Evolutionary conservation across 30 jellyfish, hydroid and myxozoan genomes (phyloP).

Genomic region (Cassiopea xamachana): DNA sequence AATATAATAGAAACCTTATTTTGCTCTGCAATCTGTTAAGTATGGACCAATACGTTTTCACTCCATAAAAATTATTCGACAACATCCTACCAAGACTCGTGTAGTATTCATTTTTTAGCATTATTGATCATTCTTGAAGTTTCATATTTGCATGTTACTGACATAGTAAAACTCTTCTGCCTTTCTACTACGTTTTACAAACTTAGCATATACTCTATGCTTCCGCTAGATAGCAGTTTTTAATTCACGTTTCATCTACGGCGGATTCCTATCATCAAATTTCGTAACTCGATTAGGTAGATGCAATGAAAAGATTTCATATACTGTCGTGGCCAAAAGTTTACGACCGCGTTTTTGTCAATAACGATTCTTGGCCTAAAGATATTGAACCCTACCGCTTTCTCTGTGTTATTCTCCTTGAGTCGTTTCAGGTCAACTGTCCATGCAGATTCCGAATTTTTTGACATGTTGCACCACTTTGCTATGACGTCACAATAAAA

Average conservation of each 20-base stretch:
- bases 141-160: slow-evolving; percentile 12
- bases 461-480: too few species aligned
- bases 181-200: slow-evolving; percentile 60
- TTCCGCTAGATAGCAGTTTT: slow-evolving; percentile 69
- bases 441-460: too few species aligned
- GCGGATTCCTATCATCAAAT: slow-evolving; percentile 65
- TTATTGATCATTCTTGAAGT: slow-evolving; percentile 43
- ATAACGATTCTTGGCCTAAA: too few species aligned
- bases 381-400: too few species aligned
- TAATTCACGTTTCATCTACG: slow-evolving; percentile 59
- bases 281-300: slow-evolving; percentile 42
- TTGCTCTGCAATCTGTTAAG: slow-evolving; percentile 56
- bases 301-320: slow-evolving; percentile 26
- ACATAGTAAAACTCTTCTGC: slow-evolving; percentile 56
- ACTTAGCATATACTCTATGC: slow-evolving; percentile 51
- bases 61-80: slow-evolving; percentile 52
- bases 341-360: too few species aligned
- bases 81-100: slow-evolving; percentile 55
- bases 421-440: too few species aligned
- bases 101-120: slow-evolving; percentile 49
- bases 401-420: too few species aligned
- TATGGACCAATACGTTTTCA: slow-evolving; percentile 51
- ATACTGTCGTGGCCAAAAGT: neutral
- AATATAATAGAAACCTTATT: slow-evolving; percentile 34
- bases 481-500: too few species aligned